Percentiles rank a stretch among this genome's conserved stretches.
phyloP scores from a whole-genome alignment of 1,140 invertebrate species.

The Semibalanus balanoides region DNA sequence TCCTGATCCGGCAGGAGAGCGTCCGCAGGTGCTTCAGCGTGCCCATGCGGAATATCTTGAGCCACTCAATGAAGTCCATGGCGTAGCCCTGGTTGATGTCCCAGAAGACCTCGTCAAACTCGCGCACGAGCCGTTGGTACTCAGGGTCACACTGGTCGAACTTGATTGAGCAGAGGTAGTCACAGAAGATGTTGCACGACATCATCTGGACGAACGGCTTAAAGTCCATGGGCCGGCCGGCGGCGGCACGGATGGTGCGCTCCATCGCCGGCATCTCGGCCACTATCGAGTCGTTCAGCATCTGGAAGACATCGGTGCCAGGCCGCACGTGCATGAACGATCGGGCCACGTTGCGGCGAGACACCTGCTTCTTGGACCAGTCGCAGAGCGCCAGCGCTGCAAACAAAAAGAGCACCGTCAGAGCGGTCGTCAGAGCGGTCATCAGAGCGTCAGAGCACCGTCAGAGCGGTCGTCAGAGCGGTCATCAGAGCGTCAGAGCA shows the following conservation, averaged over 20 bases:
- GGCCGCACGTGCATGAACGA: slow-evolving; percentile 38
- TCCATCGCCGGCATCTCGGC: slow-evolving; percentile 19
- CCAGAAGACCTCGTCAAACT: slow-evolving; percentile 75
- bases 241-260: slow-evolving; percentile 8
- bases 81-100: slow-evolving; percentile 76
- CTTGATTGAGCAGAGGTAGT: slow-evolving; percentile 63
- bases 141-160: slow-evolving; percentile 48
- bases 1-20: slow-evolving; percentile 51
- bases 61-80: slow-evolving; percentile 72
- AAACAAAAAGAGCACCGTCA: slow-evolving; percentile 21
- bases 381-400: slow-evolving; percentile 70
- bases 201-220: slow-evolving; percentile 49
- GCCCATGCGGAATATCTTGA: slow-evolving; percentile 51
- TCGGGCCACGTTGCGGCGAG: slow-evolving; percentile 49
- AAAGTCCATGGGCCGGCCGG: slow-evolving; percentile 27
- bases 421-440: too few species aligned
- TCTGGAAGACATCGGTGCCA: slow-evolving; percentile 26
- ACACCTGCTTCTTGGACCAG: slow-evolving; percentile 66
- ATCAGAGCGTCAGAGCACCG: too few species aligned
- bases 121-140: slow-evolving; percentile 48
- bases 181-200: slow-evolving; percentile 61
- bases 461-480: too few species aligned
- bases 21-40: slow-evolving; percentile 50
- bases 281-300: slow-evolving; percentile 11
- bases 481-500: too few species aligned